Percentiles rank a stretch among this genome's conserved stretches.
phyloP scores from a whole-genome alignment of 2,113 vertebrate species.

The Ptilorrhoa leucosticta region DNA sequence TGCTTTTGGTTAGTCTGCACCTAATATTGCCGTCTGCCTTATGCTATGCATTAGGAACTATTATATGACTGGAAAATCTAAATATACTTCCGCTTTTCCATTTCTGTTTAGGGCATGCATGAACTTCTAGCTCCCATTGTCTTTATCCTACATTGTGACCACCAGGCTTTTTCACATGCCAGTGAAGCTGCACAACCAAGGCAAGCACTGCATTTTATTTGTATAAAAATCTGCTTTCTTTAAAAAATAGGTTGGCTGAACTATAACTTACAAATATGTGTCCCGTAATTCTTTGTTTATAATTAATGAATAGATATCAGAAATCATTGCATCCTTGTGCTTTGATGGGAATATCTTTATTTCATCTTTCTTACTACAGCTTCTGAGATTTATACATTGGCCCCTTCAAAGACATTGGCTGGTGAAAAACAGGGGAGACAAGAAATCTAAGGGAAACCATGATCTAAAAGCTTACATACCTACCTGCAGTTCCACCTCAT shows the following conservation, averaged over 20 bases:
- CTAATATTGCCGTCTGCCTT: neutral
- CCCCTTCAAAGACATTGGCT: neutral
- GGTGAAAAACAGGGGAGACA: neutral
- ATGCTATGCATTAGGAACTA: neutral
- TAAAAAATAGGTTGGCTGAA: neutral
- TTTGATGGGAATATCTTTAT: neutral
- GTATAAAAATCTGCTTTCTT: neutral
- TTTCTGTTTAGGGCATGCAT: conserved; percentile 89
- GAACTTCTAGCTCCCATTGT: conserved; percentile 94
- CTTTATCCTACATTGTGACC: conserved; percentile 95
- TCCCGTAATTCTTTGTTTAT: neutral
- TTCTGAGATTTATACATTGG: neutral
- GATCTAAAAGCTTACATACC: neutral
- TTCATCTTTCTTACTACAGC: neutral
- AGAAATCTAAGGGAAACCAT: neutral
- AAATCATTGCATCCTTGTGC: neutral
- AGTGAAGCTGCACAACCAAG: conserved; percentile 92
- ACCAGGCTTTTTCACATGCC: conserved; percentile 95
- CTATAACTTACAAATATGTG: neutral
- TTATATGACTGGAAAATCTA: neutral
- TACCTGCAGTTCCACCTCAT: neutral
- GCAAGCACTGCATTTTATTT: conserved; percentile 66
- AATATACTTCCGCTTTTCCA: neutral
- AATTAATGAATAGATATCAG: neutral
- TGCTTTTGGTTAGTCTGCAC: neutral